Base-by-base conservation (phyloP, 2,888 invertebrate species). In the Mesorhabditis spiculigera region DNA sequence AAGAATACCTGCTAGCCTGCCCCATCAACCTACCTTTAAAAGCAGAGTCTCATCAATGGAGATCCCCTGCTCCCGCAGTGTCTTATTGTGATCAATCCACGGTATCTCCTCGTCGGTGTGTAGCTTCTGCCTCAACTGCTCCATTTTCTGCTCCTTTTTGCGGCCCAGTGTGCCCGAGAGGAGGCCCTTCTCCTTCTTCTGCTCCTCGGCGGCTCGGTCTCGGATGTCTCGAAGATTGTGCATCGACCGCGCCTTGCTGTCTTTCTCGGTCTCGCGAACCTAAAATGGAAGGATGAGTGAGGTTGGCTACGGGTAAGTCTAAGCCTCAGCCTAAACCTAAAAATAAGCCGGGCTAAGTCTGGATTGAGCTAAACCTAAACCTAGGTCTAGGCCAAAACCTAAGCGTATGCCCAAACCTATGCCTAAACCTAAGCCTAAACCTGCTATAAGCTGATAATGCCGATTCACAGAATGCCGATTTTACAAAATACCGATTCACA, bases 51-150 rank as follows among this genome's bases (percentile, higher is more conserved):
- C 96, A 10, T 91, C 90, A 84, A 93, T 93, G 86, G 94, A 93
- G 69, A 99, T 92, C 73, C 95, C 96, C 87, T 99, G 98, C 87
- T 99, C 97, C 42, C 83, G 90, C 66, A 98, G 89, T 0, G 98
- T 98, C 88, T 96, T 96, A 5, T 93, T 91, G n/a, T 95, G 94
- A 88, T 98, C 97, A 82, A 99, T 92, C 98, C 98, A 98, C 88
- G 95, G 94, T 76, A 90, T 91, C 90, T 98, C 98, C 89, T 99
- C 98, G 86, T 99, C 98, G 67, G 98, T 99, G 87, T 94, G 92
- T 64, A 98, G 89, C 87, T 97, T 97, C 44, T 70, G 68, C 28
- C 72, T 72, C 80, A 99, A 90, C 88, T 94, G 93, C 84, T 97
- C 97, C 93, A 98, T 94, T 89, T 98, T 97, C 73, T 93, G 88